Evolutionary conservation across 1,140 invertebrate genomes (phyloP).

Genomic region (Hesperophylax magnus): DNA sequence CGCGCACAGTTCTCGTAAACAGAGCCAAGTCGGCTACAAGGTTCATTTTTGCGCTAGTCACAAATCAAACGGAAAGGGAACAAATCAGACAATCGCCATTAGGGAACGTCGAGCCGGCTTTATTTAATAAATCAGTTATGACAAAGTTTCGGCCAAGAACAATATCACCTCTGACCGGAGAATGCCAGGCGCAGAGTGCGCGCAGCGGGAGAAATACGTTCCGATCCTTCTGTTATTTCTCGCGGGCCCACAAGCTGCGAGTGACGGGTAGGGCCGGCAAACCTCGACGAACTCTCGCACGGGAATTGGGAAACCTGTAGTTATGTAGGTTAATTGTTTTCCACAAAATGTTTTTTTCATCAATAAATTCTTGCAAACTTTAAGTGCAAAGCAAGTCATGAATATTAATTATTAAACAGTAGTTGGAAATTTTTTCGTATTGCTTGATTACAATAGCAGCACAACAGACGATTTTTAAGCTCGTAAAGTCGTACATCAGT

Average conservation of each 20-base stretch:
- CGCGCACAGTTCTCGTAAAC: too few species aligned
- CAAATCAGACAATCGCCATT: slow-evolving; percentile 23
- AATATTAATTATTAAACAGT: too few species aligned
- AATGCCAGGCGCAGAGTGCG: neutral
- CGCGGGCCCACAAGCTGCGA: slow-evolving; percentile 12
- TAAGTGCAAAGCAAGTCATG: too few species aligned
- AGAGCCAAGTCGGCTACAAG: neutral
- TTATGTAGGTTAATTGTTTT: too few species aligned
- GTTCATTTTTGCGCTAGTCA: neutral
- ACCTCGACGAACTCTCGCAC: neutral
- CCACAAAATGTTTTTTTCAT: too few species aligned
- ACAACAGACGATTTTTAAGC: too few species aligned
- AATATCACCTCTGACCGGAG: slow-evolving; percentile 35
- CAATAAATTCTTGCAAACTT: too few species aligned
- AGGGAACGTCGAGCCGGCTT: neutral
- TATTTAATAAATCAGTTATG: slow-evolving; percentile 35
- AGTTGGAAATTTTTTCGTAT: too few species aligned
- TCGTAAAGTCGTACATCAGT: too few species aligned
- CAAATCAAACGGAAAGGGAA: neutral
- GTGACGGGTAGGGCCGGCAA: neutral
- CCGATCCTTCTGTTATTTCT: neutral
- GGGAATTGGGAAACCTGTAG: neutral
- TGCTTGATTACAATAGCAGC: too few species aligned
- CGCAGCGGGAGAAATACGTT: neutral
- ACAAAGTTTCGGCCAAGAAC: slow-evolving; percentile 27